phyloP scores from a whole-genome alignment of 2,888 invertebrate genomes.

The Drosophila monieri region DNA sequence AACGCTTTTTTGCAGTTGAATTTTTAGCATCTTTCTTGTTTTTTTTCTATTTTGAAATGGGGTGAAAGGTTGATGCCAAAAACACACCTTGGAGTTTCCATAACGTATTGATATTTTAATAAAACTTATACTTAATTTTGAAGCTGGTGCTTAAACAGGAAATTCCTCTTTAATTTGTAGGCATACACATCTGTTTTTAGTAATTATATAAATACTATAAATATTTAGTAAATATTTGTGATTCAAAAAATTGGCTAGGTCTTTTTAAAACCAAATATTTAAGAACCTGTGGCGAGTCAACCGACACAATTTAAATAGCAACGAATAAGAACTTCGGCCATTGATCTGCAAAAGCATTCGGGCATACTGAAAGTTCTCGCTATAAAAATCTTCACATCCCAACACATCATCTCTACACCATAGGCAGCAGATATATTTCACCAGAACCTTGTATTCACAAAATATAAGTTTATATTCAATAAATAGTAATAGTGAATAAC shows the following conservation, averaged over 20 bases:
- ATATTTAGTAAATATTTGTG: conserved; percentile 15
- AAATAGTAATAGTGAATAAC: too few species aligned
- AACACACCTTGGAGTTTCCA: conserved; percentile 8
- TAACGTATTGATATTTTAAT: background rate
- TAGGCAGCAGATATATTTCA: too few species aligned
- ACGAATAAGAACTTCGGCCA: too few species aligned
- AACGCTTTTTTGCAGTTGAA: background rate
- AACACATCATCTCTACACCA: too few species aligned
- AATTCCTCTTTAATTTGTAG: background rate
- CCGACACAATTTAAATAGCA: too few species aligned
- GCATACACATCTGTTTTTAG: conserved; percentile 7
- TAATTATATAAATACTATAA: too few species aligned
- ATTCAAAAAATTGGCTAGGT: background rate
- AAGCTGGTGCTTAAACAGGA: conserved; percentile 5
- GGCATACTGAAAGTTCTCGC: too few species aligned
- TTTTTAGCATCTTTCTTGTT: background rate
- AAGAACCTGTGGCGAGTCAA: too few species aligned
- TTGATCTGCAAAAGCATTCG: too few species aligned
- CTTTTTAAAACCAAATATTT: background rate
- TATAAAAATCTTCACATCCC: too few species aligned
- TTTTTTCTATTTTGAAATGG: background rate
- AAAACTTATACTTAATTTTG: background rate
- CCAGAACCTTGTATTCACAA: too few species aligned
- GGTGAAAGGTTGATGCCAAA: background rate
- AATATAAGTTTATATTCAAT: too few species aligned